Base-by-base conservation (phyloP, 2,797 vertebrate genomes). In the Paedocypris micromegethes region DNA sequence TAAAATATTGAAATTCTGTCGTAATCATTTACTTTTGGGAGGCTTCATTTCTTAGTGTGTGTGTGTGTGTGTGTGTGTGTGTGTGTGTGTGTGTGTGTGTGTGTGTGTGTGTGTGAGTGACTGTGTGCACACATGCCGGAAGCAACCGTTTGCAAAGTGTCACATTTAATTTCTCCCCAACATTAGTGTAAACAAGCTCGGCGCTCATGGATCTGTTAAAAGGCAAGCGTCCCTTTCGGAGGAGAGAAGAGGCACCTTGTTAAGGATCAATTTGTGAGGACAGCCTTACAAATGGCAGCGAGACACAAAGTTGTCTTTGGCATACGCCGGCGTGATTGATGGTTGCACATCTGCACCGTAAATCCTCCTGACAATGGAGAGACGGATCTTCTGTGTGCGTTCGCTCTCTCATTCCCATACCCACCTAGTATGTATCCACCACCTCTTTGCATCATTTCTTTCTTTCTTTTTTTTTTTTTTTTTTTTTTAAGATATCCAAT, bases 251-350 rank as follows among this genome's bases (percentile, higher is more conserved):
- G 70, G 81, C 80, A 79, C 75, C 81, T 86, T 88, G 85, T 88
- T 88, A 88, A 88, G 86, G 88, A 90, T 88, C 88, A 87, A 85
- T 90, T 88, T 86, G 86, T 87, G 85, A 83, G 86, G 87, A 88
- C 87, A 88, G 87, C 83, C 83, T 85, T 87, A 87, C 87, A 90
- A 89, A 89, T 87, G 85, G 86, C 84, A 86, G 85, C 83, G 82
- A 87, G 86, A 89, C 86, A 86, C 86, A 87, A 83, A 86, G 84
- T 88, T 88, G 88, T 89, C 86, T 87, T 88, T 87, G 86, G 88
- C 83, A 82, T 84, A 80, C 65, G 75, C 79, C 75, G 64, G 80
- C 43, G 83, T 89, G 88, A 90, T 88, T 86, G 88, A 89, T 89
- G 83, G 85, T 81, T 83, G 80, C 77, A 86, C 86, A 87, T 82